Conservation (phyloP, 2,797 vertebrate genomes). For the Fundulus diaphanus region DNA sequence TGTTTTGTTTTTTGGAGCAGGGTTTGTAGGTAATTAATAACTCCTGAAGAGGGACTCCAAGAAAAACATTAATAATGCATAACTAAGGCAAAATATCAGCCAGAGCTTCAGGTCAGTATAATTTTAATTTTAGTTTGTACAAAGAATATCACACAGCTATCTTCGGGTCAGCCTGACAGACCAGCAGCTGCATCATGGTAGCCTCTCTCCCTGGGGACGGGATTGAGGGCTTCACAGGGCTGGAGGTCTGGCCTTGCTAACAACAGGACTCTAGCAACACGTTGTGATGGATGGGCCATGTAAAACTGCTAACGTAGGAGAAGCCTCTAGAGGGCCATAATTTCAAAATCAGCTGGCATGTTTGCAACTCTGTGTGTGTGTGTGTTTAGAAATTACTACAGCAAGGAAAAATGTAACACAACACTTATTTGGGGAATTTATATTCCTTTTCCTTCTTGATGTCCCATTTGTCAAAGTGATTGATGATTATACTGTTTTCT, state of each 20-base stretch:
- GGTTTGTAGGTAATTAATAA: not conserved
- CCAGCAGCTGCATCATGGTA: conserved; percentile 31
- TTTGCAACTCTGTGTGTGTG: not conserved
- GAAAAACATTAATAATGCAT: not conserved
- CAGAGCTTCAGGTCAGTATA: not conserved
- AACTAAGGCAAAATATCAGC: not conserved
- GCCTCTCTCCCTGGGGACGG: conserved; percentile 21
- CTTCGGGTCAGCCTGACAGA: conserved; percentile 31
- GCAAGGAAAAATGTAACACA: not conserved
- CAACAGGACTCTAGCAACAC: conserved; percentile 51
- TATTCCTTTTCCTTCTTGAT: not conserved
- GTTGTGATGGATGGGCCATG: conserved; percentile 61
- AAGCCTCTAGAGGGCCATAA: conserved; percentile 45
- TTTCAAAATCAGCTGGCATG: conserved; percentile 35
- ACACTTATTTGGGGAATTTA: not conserved
- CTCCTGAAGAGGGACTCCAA: not conserved
- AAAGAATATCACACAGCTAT: conserved; percentile 8
- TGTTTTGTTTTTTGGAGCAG: too few relatives aligned
- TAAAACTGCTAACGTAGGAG: conserved; percentile 23
- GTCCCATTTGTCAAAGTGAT: conserved; percentile 4
- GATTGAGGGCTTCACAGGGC: conserved; percentile 15
- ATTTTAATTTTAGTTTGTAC: conserved; percentile 7
- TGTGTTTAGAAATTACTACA: not conserved
- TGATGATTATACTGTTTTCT: not conserved
- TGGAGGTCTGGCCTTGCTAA: conserved; percentile 34